These are phyloP conservation scores for Sorex fumeus DNA, from an alignment of 2,113 vertebrate genomes.

Conservation along the genomic window DNA sequence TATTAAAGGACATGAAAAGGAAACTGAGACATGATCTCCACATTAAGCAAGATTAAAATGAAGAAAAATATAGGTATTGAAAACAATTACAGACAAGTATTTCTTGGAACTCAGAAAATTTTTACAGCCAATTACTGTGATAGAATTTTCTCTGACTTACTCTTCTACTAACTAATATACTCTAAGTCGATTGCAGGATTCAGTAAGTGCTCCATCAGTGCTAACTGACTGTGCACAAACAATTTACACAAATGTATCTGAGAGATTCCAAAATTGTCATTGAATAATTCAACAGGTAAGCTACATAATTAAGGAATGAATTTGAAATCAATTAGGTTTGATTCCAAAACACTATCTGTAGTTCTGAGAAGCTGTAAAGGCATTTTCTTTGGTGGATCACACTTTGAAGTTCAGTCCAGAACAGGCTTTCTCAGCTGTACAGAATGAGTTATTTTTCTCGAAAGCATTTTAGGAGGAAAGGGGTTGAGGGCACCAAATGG, in stretches of 20 bases:
- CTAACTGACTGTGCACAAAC: not conserved
- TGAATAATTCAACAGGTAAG: slow-evolving; percentile 22
- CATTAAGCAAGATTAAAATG: slow-evolving; percentile 29
- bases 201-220: not conserved
- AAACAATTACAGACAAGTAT: not conserved
- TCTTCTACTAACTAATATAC: not conserved
- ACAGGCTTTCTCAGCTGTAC: not conserved
- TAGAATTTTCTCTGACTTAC: slow-evolving; percentile 6
- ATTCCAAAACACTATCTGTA: not conserved
- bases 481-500: not conserved
- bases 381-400: not conserved
- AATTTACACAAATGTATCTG: not conserved
- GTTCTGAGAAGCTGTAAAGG: not conserved
- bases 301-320: slow-evolving; percentile 12
- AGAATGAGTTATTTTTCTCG: not conserved
- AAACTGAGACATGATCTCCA: not conserved
- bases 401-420: not conserved
- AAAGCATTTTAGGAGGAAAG: not conserved
- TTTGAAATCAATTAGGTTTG: not conserved
- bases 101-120: slow-evolving; percentile 24
- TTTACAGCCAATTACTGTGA: not conserved
- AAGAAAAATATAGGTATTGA: not conserved
- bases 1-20: slow-evolving; percentile 9
- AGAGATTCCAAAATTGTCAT: not conserved
- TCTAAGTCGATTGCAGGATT: not conserved